Base-by-base conservation (phyloP, 2,888 invertebrate genomes). In the Synanthedon myopaeformis region DNA sequence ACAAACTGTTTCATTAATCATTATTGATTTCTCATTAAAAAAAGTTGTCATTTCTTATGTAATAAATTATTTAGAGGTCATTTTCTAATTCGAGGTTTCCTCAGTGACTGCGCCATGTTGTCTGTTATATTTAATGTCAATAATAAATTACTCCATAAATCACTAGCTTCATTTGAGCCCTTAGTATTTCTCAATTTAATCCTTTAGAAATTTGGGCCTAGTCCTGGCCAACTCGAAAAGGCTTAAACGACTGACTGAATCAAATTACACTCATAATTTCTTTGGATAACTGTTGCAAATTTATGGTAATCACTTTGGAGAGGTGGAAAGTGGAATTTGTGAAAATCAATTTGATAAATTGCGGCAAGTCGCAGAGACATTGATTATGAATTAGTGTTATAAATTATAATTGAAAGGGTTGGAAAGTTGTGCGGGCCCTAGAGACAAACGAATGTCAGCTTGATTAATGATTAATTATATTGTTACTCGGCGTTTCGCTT, bases 391-490 rank as follows among this genome's bases (percentile, higher is more conserved):
- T 84, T 83, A 83, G 80, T 79, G 77, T 74, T 80, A 83, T 84
- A 85, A 85, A 82, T 86, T 76, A 81, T 82, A 83, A 84, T 84
- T 79, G 84, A 82, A 83, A 80, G 82, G 84, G 80, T 79, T 76
- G 72, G 67, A 72, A 79, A 83, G 75, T 82, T 83, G 66, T 66
- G 57, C 65, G 63, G 61, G 61, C 78, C 68, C 73, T 56, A 57
- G 82, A 76, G 85, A 82, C 82, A 82, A 82, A 82, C 83, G 79
- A 74, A 79, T 77, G 81, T 81, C 82, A 74, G 66, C 63, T 70
- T 82, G 79, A 81, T 79, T 77, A 79, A 84, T 84, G 79, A 85
- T 77, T 76, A 79, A 78, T 79, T 80, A 70, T 45, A 45, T 87
- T 91, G 91, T 90, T 58, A 74, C 90, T 51, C 53, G 52, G 55